phyloP scores from a whole-genome alignment of 2,113 vertebrate species.

The Apistogramma diplotaenia region DNA sequence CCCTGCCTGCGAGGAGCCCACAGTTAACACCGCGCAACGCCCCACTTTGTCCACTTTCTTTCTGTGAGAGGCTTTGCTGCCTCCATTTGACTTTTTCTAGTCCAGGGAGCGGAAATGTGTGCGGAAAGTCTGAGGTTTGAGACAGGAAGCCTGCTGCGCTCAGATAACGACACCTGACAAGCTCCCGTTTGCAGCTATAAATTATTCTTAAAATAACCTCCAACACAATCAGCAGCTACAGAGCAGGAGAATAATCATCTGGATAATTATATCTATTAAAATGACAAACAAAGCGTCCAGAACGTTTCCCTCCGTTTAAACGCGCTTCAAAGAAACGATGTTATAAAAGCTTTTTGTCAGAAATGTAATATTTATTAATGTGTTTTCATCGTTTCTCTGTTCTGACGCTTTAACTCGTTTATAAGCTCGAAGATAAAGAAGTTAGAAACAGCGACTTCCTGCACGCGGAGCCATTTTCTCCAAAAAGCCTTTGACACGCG shows the following conservation, averaged over 20 bases:
- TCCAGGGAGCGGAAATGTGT: conserved; percentile 74
- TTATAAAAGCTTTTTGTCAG: background rate
- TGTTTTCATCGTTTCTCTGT: background rate
- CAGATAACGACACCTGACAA: conserved; percentile 85
- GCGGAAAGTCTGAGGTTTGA: conserved; percentile 82
- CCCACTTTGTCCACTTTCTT: conserved; percentile 25
- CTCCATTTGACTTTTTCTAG: conserved; percentile 11
- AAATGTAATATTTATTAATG: background rate
- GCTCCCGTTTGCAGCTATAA: conserved; percentile 72
- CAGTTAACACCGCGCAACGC: conserved; percentile 24
- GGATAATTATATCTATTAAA: background rate
- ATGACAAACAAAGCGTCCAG: background rate
- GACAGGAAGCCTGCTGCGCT: conserved; percentile 79
- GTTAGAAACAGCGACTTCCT: conserved; percentile 35
- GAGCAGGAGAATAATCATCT: conserved; percentile 9
- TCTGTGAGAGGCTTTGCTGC: conserved; percentile 44
- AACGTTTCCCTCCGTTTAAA: rapidly evolving
- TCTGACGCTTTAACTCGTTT: background rate
- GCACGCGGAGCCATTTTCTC: background rate
- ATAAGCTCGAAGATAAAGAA: too few species aligned
- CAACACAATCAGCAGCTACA: conserved; percentile 41
- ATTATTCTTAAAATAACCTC: conserved; percentile 78
- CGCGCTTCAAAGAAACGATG: rapidly evolving
- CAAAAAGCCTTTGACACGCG: background rate
- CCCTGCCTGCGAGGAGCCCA: background rate